These are phyloP conservation scores for Porites divaricata DNA, from an alignment of 92 coral and sea anemone genomes.

Conservation along the genomic window DNA sequence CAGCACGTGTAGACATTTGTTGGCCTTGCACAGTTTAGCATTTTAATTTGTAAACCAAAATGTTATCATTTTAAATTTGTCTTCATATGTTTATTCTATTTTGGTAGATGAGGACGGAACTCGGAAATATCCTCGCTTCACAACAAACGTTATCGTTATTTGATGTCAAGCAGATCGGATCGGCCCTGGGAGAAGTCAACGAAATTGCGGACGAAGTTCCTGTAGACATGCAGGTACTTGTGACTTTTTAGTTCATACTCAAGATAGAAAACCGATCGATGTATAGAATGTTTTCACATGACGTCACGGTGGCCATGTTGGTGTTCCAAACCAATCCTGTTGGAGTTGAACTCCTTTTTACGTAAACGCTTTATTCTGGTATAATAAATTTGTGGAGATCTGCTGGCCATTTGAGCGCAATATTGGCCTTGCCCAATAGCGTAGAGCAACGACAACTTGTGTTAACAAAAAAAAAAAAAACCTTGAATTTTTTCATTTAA, in stretches of 20 bases:
- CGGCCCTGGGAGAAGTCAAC: slow-evolving; percentile 33
- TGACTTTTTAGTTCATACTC: not conserved
- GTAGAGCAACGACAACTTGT: no score
- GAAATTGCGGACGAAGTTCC: slow-evolving; percentile 46
- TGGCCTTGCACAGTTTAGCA: no score
- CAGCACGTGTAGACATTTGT: no score
- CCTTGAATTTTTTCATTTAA: no score
- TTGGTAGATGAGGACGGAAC: slow-evolving; percentile 42
- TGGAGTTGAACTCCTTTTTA: no score
- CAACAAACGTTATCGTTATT: slow-evolving; percentile 9
- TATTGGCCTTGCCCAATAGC: no score
- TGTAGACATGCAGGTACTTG: slow-evolving; percentile 37
- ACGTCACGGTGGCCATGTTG: no score
- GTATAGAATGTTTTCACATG: not conserved
- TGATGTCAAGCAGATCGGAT: slow-evolving; percentile 57
- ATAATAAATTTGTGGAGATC: no score
- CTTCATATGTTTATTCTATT: not conserved
- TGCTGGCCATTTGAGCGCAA: no score
- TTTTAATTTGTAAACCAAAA: no score
- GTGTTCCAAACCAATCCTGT: no score
- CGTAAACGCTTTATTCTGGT: not conserved
- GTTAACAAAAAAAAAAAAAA: no score
- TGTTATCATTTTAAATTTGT: not conserved
- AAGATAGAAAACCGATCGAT: not conserved
- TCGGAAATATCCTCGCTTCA: slow-evolving; percentile 12